These are phyloP conservation scores for Labrus mixtus DNA, from an alignment of 2,113 vertebrate genomes.

Conservation along the genomic window DNA sequence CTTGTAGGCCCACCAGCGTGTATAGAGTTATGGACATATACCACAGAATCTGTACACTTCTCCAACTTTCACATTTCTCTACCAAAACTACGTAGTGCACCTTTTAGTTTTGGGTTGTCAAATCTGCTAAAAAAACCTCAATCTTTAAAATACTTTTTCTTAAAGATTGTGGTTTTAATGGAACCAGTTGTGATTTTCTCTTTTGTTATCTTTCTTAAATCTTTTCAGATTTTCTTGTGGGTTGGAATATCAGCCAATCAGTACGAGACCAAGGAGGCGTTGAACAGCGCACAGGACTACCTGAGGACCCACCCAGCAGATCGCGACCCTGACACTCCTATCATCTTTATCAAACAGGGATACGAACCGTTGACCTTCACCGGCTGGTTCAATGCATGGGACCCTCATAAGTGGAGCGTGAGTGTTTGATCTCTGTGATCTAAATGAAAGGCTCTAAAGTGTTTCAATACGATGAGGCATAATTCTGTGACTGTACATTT, in stretches of 20 bases:
- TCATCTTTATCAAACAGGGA: constrained; percentile 89
- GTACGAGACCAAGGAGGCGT: constrained; percentile 84
- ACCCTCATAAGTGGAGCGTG: constrained; percentile 92
- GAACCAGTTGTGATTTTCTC: too few species aligned
- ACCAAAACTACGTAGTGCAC: too few species aligned
- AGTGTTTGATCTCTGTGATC: constrained; percentile 69
- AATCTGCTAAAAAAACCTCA: too few species aligned
- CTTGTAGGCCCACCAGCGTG: too few species aligned
- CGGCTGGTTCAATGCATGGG: constrained; percentile 94
- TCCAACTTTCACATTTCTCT: too few species aligned
- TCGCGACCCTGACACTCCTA: constrained; percentile 86
- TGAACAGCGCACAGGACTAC: constrained; percentile 84
- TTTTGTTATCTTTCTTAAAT: neutral
- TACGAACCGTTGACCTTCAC: constrained; percentile 91
- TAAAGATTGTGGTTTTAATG: too few species aligned
- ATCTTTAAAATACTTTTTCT: too few species aligned
- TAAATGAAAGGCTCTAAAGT: constrained; percentile 9
- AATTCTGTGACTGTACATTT: neutral
- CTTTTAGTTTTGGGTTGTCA: too few species aligned
- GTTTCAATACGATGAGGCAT: neutral
- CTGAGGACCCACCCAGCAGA: constrained; percentile 88
- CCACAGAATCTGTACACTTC: too few species aligned
- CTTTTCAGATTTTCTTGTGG: constrained; percentile 91
- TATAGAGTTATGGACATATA: too few species aligned
- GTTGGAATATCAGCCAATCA: constrained; percentile 87